These are phyloP conservation scores for Columba janthina DNA, from an alignment of 2,113 vertebrate species.

Conservation along the genomic window DNA sequence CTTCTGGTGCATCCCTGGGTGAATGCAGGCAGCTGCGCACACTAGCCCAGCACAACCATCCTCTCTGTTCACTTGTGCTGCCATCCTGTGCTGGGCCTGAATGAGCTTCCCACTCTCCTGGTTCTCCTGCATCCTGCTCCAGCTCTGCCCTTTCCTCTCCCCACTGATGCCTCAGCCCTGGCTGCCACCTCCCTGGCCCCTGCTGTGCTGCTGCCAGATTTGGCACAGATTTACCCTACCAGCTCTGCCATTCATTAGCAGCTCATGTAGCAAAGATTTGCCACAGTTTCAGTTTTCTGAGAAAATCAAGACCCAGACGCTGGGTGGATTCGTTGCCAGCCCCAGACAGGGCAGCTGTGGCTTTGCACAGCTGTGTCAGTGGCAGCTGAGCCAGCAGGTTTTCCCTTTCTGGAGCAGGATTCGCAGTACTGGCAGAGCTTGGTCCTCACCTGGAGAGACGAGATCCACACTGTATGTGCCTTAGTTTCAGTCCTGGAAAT, in stretches of 20 bases:
- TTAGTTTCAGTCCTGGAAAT: background rate
- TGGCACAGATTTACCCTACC: background rate
- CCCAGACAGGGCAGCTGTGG: background rate
- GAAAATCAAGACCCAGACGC: background rate
- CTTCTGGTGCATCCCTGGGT: background rate
- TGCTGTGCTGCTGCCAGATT: accelerated
- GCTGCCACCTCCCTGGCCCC: background rate
- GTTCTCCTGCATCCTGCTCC: background rate
- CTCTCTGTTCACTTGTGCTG: background rate
- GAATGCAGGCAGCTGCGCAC: background rate
- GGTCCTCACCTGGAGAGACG: background rate
- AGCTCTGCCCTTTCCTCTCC: background rate
- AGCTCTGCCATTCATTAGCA: background rate
- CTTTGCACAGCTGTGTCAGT: background rate
- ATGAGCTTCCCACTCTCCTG: background rate
- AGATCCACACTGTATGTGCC: background rate
- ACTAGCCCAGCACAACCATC: background rate
- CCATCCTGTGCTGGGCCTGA: background rate
- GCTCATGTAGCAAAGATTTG: background rate
- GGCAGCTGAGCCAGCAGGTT: background rate
- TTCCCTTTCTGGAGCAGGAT: background rate
- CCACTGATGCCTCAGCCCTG: background rate
- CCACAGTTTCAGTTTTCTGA: background rate
- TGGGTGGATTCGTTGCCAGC: background rate
- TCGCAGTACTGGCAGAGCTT: background rate